phyloP scores from a whole-genome alignment of 2,797 vertebrate genomes.

The Anableps anableps region DNA sequence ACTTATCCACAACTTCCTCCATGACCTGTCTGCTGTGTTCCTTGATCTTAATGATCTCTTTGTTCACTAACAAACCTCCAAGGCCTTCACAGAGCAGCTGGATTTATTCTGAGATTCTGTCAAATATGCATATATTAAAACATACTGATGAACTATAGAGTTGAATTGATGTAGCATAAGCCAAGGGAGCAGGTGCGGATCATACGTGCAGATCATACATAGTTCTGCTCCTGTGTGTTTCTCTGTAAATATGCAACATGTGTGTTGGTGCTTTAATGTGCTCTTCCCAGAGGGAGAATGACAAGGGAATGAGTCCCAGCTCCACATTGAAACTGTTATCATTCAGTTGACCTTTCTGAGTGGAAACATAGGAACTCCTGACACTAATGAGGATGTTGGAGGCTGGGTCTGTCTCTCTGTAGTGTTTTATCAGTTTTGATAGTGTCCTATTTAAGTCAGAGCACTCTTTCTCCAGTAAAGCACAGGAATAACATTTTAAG shows the following conservation, averaged over 20 bases:
- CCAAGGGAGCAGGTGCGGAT: constrained; percentile 44
- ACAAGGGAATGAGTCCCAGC: constrained; percentile 40
- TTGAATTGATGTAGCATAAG: constrained; percentile 40
- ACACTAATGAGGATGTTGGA: constrained; percentile 58
- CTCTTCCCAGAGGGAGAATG: constrained; percentile 27
- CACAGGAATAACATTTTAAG: background rate
- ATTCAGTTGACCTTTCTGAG: constrained; percentile 57
- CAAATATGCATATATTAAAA: constrained; percentile 50
- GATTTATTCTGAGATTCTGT: constrained; percentile 50
- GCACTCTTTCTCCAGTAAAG: background rate
- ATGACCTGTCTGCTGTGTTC: background rate
- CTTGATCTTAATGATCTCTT: background rate
- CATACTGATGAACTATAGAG: constrained; percentile 49
- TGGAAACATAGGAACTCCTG: constrained; percentile 52
- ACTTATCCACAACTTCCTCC: background rate
- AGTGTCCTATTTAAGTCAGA: constrained; percentile 43
- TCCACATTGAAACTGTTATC: constrained; percentile 36
- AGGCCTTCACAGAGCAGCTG: constrained; percentile 12
- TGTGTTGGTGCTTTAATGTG: background rate
- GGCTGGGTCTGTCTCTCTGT: constrained; percentile 22
- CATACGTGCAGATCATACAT: constrained; percentile 38
- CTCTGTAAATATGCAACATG: constrained; percentile 3
- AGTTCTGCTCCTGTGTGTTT: background rate
- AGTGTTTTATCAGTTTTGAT: constrained; percentile 42
- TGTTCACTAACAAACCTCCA: background rate